Evolutionary conservation across 2,113 vertebrate genomes (phyloP), one percentile per base, ranked within the genome.

Genomic region (Coreoperca whiteheadi): DNA sequence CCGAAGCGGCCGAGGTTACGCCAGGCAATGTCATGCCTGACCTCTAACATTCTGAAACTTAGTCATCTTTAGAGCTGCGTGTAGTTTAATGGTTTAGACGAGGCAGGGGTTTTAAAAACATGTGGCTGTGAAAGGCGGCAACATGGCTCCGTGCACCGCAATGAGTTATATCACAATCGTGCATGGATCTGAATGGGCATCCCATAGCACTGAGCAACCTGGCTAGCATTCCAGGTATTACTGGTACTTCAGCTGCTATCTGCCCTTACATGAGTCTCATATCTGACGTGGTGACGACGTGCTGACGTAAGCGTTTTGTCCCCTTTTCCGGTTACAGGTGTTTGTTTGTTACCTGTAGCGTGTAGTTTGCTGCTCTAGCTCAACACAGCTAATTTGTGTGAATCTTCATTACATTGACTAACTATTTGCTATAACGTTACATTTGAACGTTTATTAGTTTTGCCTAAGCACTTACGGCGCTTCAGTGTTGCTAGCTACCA

Each of bases 1-100:
- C 28, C 50, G 48, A 46, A 12, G 23, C 69, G 56, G 61, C 57
- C 21, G 32, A 48, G 71, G 81, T 79, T 56, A 65, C 34, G 28
- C 25, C 66, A 68, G 50, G 76, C 41, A 21, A 7, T 34, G 28
- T 20, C 39, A 32, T 3, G 37, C 60, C 72, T 61, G 63, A 73
- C 59, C 76, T 69, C 71, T 37, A 48, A 61, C 71, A 48, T 32
- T n/a, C 46, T 48, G 10, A 51, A 39, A 66, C 37, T 23, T 30
- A 15, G 43, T 12, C 0, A 53, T 32, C 30, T 79, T 51, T 39
- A 32, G 0, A 65, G 20, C 25, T 30, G 28, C 6, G 1, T 20
- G 18, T 14, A 18, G 4, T 34, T 51, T 32, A n/a, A 37, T 30
- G 21, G 46, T 28, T 54, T 60, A 6, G 8, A 21, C 0, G 39